Base-by-base conservation (phyloP, 1,140 invertebrate species). In the Leptoteleia sp. region DNA sequence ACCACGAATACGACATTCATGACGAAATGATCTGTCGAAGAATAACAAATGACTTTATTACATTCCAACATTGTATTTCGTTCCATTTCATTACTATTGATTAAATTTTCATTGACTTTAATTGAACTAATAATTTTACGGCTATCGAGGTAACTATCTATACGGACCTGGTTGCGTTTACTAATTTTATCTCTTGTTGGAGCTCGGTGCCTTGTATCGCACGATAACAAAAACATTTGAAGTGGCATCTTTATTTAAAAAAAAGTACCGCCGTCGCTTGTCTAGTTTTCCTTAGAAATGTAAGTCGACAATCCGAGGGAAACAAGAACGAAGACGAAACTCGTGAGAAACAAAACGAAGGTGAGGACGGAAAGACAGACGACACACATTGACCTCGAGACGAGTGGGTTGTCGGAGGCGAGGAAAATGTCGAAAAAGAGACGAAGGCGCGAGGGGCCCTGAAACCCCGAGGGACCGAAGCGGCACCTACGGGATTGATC, bases 381-480 rank as follows among this genome's bases (percentile, higher is more conserved):
- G 54, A 62, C 67, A 54, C 37, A 61, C 54, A 48, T 71, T 70
- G 75, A 70, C 65, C 52, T 45, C 54, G 62, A 55, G 68, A 17
- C 45, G 37, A 38, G 48, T 43, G 40, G 37, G 45, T 68, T 68
- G 50, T 37, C 25, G 35, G 31, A 47, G 37, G 40, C 54, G 38
- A 54, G 52, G 72, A 68, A 76, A 76, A 76, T 40, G 54, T 67
- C 47, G 47, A 70, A 48, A 73, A 55, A 45, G 68, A 73, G 62
- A 61, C 67, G 62, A 80, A 48, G 65, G 73, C 48, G 77, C 62
- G 54, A 45, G 71, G 76, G 80, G 78, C 73, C 79, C 72, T 48
- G 73, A 42, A 62, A 48, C 79, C 84, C 75, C 82, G 6, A 37
- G 82, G 75, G 82, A 76, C 47, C 75, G 75, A 48, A 73, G 48